Conservation (phyloP, 1,140 invertebrate genomes). For the Monochamus saltuarius region DNA sequence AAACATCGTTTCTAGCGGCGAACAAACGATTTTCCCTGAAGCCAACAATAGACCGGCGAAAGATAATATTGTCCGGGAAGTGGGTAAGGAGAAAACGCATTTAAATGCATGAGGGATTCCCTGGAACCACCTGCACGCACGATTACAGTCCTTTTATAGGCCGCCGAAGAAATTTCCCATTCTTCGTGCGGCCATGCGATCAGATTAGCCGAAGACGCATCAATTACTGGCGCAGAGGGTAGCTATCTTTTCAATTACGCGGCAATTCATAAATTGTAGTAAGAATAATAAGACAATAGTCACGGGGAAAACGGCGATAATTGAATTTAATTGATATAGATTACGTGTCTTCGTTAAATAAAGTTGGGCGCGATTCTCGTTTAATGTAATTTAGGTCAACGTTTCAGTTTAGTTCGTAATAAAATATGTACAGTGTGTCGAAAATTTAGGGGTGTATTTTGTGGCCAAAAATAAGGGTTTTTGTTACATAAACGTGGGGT, state of each 20-base stretch:
- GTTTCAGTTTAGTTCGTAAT: too few relatives aligned
- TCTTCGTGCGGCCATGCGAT: not conserved
- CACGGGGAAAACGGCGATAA: not conserved
- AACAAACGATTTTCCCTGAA: not conserved
- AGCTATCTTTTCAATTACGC: not conserved
- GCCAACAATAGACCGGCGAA: not conserved
- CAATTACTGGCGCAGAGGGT: not conserved
- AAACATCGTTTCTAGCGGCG: not conserved
- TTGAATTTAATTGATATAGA: too few relatives aligned
- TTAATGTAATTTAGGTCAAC: too few relatives aligned
- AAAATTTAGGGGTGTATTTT: too few relatives aligned
- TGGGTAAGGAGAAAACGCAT: slow-evolving; percentile 1
- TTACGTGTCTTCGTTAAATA: too few relatives aligned
- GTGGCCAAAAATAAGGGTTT: too few relatives aligned
- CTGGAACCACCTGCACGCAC: slow-evolving; percentile 2
- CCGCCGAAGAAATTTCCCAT: not conserved
- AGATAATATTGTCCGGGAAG: not conserved
- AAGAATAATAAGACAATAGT: not conserved
- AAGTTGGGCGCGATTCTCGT: too few relatives aligned
- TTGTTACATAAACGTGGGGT: too few relatives aligned
- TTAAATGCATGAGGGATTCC: slow-evolving; percentile 2
- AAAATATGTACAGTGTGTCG: too few relatives aligned
- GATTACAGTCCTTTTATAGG: not conserved
- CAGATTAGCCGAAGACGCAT: not conserved
- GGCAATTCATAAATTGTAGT: not conserved